phyloP scores from a whole-genome alignment of 2,888 invertebrate genomes.

The Oscheius sp. region DNA sequence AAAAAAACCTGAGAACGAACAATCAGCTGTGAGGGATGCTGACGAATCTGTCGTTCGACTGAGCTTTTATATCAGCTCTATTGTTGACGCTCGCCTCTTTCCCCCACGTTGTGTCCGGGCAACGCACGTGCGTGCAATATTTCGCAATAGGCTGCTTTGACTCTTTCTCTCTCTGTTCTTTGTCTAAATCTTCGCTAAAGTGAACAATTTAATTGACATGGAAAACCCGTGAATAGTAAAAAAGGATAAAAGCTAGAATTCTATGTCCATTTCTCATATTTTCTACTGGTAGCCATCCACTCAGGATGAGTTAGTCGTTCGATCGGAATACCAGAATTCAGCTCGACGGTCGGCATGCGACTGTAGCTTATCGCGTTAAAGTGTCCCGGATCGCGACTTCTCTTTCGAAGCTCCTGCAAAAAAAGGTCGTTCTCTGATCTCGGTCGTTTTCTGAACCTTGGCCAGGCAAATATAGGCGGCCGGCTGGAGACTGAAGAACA shows the following conservation, averaged over 20 bases:
- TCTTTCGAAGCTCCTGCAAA: constrained; percentile 42
- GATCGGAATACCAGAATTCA: constrained; percentile 41
- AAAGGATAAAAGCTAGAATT: background rate
- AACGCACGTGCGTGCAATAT: constrained; percentile 9
- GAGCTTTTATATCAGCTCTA: constrained; percentile 3
- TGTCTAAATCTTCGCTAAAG: background rate
- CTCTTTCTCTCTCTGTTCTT: background rate
- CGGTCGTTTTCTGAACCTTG: constrained; percentile 39
- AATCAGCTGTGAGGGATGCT: background rate
- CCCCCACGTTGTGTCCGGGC: constrained; percentile 12
- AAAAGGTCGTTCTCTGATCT: background rate
- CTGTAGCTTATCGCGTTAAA: constrained; percentile 51
- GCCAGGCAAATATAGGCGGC: constrained; percentile 56
- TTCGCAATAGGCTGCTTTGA: constrained; percentile 6
- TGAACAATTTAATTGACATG: background rate
- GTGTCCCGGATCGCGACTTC: constrained; percentile 25
- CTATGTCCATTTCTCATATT: constrained; percentile 8
- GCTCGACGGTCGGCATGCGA: constrained; percentile 55
- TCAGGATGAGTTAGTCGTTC: constrained; percentile 47
- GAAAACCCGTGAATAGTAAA: constrained; percentile 5
- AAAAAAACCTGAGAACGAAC: background rate
- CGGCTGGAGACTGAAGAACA: constrained; percentile 51
- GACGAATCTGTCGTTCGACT: background rate
- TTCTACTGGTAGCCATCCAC: constrained; percentile 39
- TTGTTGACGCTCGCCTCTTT: constrained; percentile 3